Evolutionary conservation across 2,113 vertebrate species (phyloP).

Genomic region (Uria lomvia): DNA sequence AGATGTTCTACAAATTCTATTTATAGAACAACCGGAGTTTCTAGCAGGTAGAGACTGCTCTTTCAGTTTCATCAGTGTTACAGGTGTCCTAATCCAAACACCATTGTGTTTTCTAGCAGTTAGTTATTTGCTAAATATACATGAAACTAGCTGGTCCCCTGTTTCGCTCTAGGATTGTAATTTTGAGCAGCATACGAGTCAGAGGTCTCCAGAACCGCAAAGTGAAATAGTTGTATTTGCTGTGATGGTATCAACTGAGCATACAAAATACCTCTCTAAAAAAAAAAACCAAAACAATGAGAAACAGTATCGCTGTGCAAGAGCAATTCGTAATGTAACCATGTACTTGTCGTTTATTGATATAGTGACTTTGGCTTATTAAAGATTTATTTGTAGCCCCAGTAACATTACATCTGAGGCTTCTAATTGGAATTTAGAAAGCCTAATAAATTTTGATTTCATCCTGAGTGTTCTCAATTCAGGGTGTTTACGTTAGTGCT

Average conservation of each 20-base stretch:
- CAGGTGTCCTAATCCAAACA: not conserved
- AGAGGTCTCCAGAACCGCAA: not conserved
- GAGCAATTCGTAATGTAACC: not conserved
- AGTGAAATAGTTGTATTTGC: not conserved
- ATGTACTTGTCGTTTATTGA: conserved; percentile 19
- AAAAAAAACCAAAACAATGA: not conserved
- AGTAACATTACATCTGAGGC: not conserved
- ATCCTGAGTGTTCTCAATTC: not conserved
- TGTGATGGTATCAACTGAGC: not conserved
- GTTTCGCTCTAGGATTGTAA: not conserved
- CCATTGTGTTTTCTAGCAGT: not conserved
- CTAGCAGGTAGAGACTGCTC: not conserved
- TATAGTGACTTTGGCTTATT: not conserved
- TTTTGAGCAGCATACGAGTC: not conserved
- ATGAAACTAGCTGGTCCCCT: not conserved
- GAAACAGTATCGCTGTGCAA: not conserved
- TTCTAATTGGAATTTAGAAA: conserved; percentile 50
- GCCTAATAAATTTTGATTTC: conserved; percentile 42
- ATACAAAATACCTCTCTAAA: not conserved
- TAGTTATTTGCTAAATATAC: not conserved
- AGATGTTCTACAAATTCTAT: not conserved
- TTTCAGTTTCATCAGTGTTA: not conserved
- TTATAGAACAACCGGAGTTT: not conserved
- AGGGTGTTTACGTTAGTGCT: not conserved
- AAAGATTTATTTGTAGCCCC: conserved; percentile 19